Evolutionary conservation across 2,888 invertebrate genomes (phyloP).

Genomic region (Pammene fasciana): DNA sequence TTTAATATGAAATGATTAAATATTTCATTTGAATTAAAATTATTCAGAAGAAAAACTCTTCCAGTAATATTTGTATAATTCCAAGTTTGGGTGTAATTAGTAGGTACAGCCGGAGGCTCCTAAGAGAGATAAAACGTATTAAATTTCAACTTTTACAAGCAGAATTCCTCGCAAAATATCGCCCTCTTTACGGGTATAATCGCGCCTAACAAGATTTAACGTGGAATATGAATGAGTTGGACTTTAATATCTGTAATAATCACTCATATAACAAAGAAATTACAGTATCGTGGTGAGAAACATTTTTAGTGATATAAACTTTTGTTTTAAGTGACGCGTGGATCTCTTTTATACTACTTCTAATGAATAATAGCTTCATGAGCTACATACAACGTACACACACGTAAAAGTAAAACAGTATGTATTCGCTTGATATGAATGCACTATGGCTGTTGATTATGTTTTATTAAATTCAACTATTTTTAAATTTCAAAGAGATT

Average conservation of each 20-base stretch:
- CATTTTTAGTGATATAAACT: background rate
- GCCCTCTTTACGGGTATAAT: conserved; percentile 3
- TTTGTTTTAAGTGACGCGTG: background rate
- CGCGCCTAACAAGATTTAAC: conserved; percentile 22
- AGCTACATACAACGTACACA: no score
- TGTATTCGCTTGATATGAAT: no score
- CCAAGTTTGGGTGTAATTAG: conserved; percentile 45
- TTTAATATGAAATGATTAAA: no score
- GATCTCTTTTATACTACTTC: no score
- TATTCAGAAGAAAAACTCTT: background rate
- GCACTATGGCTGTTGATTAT: no score
- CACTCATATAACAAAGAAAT: background rate
- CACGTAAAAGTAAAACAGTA: no score
- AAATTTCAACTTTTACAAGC: conserved; percentile 33
- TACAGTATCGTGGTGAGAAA: no score
- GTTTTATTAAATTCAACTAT: no score
- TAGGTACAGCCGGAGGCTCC: conserved; percentile 42
- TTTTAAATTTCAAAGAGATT: no score
- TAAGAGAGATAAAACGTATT: conserved; percentile 37
- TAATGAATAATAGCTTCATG: no score
- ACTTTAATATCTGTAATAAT: conserved; percentile 4
- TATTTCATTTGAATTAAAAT: background rate
- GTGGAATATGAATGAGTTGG: conserved; percentile 19
- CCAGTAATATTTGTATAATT: conserved; percentile 36
- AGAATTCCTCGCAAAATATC: conserved; percentile 25